Base-by-base conservation (phyloP, 2,888 invertebrate species). In the Spilosoma lubricipeda region DNA sequence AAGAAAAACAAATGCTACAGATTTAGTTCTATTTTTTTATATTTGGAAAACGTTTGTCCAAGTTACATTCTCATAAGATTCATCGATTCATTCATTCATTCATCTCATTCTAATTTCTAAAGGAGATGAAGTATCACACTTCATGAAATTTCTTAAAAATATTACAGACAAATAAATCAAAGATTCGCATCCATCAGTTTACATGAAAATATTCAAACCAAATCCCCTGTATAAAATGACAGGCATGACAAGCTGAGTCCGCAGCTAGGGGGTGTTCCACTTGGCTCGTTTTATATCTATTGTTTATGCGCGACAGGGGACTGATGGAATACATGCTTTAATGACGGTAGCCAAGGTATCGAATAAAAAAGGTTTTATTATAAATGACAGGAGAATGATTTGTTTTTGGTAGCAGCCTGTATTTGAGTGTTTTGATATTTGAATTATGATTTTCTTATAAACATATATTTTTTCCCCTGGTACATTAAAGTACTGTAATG, bases 261-360 rank as follows among this genome's bases (percentile, higher is more conserved):
- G 88, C 91, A 89, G 88, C 88, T 84, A 87, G 89, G 92, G 95
- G 95, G 94, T 91, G 95, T 95, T 94, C 93, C 95, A 93, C 92
- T 93, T 87, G 87, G 91, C 92, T 94, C 91, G 93, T 92, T 95
- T 95, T 94, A 94, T 94, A 93, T 93, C 92, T 92, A 93, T 94
- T 94, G 94, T 94, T 94, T 94, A 93, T 93, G 92, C 88, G 90
- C 87, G 87, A 84, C 87, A 85, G 89, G 90, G 89, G 85, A 80
- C 77, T 93, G 93, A 93, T 93, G 91, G 92, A 93, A 93, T 90
- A 91, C 90, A 87, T 84, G 83, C 85, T 82, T 85, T 84, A 80
- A 80, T 83, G 80, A 80, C 81, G 83, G 83, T 81, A 78, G 82
- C 79, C 75, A 77, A 80, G 77, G 83, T 82, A 84, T 84, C 82